These are phyloP conservation scores for Cephalophus harveyi DNA, from an alignment of 2,113 vertebrate species.

Conservation along the genomic window DNA sequence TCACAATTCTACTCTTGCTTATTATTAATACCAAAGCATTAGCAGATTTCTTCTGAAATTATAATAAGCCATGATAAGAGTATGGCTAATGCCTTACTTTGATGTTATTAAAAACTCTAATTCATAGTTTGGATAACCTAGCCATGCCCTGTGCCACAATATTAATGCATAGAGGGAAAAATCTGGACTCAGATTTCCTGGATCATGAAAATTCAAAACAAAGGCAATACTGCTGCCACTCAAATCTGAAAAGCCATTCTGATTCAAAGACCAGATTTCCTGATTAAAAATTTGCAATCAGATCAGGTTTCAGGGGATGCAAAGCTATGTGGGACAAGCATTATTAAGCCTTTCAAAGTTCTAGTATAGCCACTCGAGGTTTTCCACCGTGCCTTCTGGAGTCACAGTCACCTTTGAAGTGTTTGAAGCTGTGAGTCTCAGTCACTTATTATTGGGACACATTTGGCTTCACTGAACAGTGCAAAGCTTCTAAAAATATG, in stretches of 20 bases:
- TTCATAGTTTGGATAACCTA: constrained; percentile 43
- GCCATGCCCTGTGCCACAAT: neutral
- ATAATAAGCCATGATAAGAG: constrained; percentile 30
- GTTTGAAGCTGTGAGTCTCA: neutral
- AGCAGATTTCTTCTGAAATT: constrained; percentile 44
- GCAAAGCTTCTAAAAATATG: constrained; percentile 34
- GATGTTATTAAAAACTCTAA: constrained; percentile 56
- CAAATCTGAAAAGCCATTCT: neutral
- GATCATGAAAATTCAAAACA: constrained; percentile 57
- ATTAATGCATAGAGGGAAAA: constrained; percentile 37
- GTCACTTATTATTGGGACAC: neutral
- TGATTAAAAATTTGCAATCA: constrained; percentile 49
- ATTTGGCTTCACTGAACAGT: constrained; percentile 22
- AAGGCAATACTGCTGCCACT: constrained; percentile 39
- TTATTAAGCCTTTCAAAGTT: constrained; percentile 41
- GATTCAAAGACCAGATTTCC: constrained; percentile 43
- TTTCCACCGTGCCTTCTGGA: neutral
- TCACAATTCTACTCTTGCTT: constrained; percentile 37
- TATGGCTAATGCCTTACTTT: neutral
- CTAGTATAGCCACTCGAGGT: neutral
- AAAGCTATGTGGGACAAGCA: neutral
- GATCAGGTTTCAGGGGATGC: constrained; percentile 4
- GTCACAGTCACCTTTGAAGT: constrained; percentile 4
- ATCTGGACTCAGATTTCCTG: constrained; percentile 40
- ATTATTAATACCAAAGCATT: constrained; percentile 28